phyloP scores from a whole-genome alignment of 2,797 vertebrate species.

The Smutsia temminckii region DNA sequence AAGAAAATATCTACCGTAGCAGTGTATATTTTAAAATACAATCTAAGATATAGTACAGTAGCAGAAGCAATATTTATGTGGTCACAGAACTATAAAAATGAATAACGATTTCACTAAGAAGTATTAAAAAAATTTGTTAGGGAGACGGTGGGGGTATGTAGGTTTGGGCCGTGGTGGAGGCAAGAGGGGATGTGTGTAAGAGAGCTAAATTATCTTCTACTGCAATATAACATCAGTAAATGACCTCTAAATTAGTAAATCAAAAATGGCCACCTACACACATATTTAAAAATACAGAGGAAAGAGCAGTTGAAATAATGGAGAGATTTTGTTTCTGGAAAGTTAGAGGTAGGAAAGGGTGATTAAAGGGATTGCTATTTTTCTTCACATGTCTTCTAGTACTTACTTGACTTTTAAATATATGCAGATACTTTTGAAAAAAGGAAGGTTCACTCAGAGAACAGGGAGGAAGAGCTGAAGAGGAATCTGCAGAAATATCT shows the following conservation, averaged over 20 bases:
- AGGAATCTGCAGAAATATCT: background rate
- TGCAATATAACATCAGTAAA: background rate
- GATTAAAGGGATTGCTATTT: background rate
- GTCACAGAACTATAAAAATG: background rate
- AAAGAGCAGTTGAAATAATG: background rate
- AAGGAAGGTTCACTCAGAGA: background rate
- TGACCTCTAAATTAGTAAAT: background rate
- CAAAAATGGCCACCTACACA: background rate
- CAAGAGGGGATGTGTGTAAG: background rate
- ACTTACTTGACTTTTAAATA: background rate
- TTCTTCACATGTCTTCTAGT: background rate
- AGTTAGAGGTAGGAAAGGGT: background rate
- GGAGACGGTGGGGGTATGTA: background rate
- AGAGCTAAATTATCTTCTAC: background rate
- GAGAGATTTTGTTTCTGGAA: background rate
- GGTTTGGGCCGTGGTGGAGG: background rate
- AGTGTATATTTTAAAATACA: too few species aligned
- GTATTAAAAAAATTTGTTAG: background rate
- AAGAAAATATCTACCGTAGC: background rate
- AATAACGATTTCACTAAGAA: background rate
- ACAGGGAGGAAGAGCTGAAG: rapidly evolving
- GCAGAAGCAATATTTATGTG: background rate
- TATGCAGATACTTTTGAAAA: background rate
- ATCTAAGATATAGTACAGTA: background rate
- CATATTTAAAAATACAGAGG: background rate